Base-by-base conservation (phyloP, 2,888 invertebrate genomes). In the Lottia gigantea region DNA sequence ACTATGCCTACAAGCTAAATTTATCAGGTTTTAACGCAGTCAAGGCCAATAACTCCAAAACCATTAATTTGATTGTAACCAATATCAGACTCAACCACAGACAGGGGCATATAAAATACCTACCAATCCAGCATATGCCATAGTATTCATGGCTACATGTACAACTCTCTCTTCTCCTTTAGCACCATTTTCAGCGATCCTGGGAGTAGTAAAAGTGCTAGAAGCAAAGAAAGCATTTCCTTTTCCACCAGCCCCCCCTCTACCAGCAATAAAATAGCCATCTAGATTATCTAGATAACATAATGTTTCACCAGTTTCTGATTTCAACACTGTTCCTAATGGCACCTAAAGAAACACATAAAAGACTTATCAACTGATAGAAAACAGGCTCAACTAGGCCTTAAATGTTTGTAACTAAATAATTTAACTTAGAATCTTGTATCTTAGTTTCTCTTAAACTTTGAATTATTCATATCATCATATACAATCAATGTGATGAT, bases 211-310 rank as follows among this genome's bases (percentile, higher is more conserved):
- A 92, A 85, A 94, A 91, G 64, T 92, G 81, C 94, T 93, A 0
- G 94, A 92, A 25, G 93, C 91, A 88, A 98, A 99, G 90, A 94
- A 97, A 74, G 92, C 92, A 90, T 99, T 99, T 0, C 99, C 99
- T 85, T 94, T 93, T 0, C 99, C 99, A 0, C 99, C 99, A 0
- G 95, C 93, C 4, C 99, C 99, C 0, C 99, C 99, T 74, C 97
- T 90, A 15, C 98, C 97, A 12, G 95, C 97, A 19, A 99, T 91
- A 89, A 95, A 98, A 92, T 95, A 93, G 66, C 93, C 90, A 6
- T 93, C 93, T 47, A 91, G 90, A 68, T 89, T 86, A 46, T 90
- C 79, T 73, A 96, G 90, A 85, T 95, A 95, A 0, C 92, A 93
- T 14, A 95, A 89, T 55, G 92, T 89, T 70, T 89, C 88, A 0